Evolutionary conservation across 2,888 invertebrate genomes (phyloP).

Genomic region (Xestoiulus laeticollis): DNA sequence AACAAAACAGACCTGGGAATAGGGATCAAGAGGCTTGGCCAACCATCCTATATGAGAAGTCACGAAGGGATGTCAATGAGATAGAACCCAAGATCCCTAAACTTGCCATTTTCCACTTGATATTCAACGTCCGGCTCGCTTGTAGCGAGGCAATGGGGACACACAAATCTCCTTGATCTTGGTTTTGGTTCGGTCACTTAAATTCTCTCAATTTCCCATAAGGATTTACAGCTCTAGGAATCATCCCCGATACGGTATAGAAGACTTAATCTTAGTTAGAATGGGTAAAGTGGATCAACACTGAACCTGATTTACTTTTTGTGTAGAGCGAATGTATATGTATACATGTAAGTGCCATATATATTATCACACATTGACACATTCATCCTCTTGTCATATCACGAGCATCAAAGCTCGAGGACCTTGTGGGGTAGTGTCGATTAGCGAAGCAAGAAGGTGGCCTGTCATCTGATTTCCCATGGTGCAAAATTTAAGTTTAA

Average conservation of each 20-base stretch:
- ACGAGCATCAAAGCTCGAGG: background rate
- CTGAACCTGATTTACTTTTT: background rate
- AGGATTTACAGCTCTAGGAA: conserved; percentile 4
- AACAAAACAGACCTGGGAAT: background rate
- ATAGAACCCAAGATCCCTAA: background rate
- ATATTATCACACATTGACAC: conserved; percentile 32
- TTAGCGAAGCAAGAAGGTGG: background rate
- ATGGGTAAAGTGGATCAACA: background rate
- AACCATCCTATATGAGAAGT: background rate
- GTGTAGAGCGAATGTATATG: background rate
- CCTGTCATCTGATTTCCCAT: background rate
- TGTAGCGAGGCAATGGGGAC: conserved; percentile 23
- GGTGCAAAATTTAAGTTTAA: background rate
- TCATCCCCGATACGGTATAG: background rate
- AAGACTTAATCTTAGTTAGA: background rate
- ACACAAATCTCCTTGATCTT: conserved; percentile 39
- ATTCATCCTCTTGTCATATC: conserved; percentile 21
- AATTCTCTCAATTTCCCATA: conserved; percentile 39
- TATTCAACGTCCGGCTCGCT: background rate
- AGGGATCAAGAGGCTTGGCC: background rate
- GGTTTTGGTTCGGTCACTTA: conserved; percentile 33
- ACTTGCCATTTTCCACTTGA: conserved; percentile 29
- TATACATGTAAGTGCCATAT: background rate
- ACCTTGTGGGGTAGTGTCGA: background rate
- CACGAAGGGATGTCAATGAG: conserved; percentile 12